Conservation (phyloP, 2,888 invertebrate species). For the Allygus modestus region DNA sequence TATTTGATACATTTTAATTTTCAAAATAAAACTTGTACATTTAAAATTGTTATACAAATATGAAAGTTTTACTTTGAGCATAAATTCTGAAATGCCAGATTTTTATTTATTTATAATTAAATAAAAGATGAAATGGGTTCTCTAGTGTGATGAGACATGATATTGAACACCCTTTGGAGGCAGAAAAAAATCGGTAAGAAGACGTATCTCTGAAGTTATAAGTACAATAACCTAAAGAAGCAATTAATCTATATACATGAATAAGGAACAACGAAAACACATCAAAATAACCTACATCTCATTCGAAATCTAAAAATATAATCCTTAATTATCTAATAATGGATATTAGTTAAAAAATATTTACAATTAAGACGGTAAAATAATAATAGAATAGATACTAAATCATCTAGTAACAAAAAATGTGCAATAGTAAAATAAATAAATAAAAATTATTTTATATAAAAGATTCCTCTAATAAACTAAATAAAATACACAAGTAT, state of each 20-base stretch:
- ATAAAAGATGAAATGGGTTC: too few species aligned
- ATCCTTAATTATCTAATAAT: neutral
- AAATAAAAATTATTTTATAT: slow-evolving; percentile 2
- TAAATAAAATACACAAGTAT: neutral
- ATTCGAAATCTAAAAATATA: neutral
- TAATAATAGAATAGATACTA: neutral
- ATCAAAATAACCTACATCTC: neutral
- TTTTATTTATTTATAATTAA: too few species aligned
- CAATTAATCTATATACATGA: neutral
- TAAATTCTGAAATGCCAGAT: too few species aligned
- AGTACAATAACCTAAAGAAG: neutral
- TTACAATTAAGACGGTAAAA: neutral
- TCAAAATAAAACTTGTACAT: too few species aligned
- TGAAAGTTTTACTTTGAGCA: too few species aligned
- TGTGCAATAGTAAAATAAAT: neutral
- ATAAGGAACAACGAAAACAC: slow-evolving; percentile 22
- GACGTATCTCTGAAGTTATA: neutral
- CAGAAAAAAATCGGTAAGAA: too few species aligned
- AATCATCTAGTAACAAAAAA: slow-evolving; percentile 1
- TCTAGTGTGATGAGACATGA: too few species aligned
- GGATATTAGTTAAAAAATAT: neutral
- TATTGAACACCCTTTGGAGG: too few species aligned
- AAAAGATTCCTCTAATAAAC: neutral
- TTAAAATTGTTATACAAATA: too few species aligned
- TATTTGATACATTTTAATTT: too few species aligned